phyloP scores from a whole-genome alignment of 2,797 vertebrate species.

The Pogoniulus pusillus region DNA sequence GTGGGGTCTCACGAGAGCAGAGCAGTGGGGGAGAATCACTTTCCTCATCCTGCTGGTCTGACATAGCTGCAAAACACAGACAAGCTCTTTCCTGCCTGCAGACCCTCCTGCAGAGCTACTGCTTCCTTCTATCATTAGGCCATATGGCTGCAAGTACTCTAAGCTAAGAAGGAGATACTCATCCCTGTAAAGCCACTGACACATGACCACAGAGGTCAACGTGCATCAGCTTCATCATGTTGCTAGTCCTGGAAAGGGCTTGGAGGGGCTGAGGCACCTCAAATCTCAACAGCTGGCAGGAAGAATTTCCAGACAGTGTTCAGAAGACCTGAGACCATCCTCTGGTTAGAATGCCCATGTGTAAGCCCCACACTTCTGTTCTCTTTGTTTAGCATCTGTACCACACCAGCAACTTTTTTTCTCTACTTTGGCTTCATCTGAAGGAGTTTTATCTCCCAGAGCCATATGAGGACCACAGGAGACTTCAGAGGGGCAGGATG shows the following conservation, averaged over 20 bases:
- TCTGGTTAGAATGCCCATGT: not conserved
- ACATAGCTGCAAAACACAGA: not conserved
- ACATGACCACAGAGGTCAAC: not conserved
- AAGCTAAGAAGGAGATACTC: not conserved
- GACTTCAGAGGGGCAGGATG: not conserved
- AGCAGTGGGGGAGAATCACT: too few species aligned
- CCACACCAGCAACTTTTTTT: not conserved
- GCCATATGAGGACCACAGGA: accelerated
- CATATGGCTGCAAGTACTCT: not conserved
- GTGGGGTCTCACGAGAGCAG: too few species aligned
- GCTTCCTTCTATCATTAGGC: not conserved
- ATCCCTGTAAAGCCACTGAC: not conserved
- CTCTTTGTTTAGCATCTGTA: not conserved
- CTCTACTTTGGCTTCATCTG: not conserved
- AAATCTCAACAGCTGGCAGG: not conserved
- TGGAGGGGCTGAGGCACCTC: not conserved
- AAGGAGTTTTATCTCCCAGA: not conserved
- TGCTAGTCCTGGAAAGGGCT: not conserved
- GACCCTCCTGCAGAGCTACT: not conserved
- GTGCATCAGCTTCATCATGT: not conserved
- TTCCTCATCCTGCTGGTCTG: not conserved
- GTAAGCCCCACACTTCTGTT: not conserved
- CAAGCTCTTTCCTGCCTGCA: not conserved
- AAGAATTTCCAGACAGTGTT: not conserved
- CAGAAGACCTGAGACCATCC: not conserved